Percentiles rank a stretch among this genome's conserved stretches.
These are phyloP conservation scores for Xyrauchen texanus DNA, from an alignment of 2,113 vertebrate species.

Conservation along the genomic window DNA sequence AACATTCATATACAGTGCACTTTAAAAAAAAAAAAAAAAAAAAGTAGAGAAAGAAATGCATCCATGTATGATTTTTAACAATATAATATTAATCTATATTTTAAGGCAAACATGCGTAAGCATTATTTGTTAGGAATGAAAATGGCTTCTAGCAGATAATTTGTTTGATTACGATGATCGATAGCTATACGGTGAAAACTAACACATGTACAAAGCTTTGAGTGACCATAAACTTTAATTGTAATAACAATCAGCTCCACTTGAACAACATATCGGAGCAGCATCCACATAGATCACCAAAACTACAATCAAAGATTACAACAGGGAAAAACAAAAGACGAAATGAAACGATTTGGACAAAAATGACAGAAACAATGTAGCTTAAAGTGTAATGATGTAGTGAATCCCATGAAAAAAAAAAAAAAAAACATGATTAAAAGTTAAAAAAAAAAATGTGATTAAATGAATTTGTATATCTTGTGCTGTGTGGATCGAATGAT, in stretches of 20 bases:
- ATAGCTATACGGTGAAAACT: conserved; percentile 71
- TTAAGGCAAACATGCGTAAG: conserved; percentile 90
- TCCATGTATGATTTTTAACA: conserved; percentile 77
- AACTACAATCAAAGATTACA: conserved; percentile 75
- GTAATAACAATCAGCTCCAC: conserved; percentile 67
- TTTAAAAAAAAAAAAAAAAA: conserved; percentile 60
- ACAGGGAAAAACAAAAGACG: conserved; percentile 65
- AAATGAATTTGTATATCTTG: conserved; percentile 68
- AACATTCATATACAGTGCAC: conserved; percentile 64
- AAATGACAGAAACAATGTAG: neutral
- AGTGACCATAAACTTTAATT: conserved; percentile 73
- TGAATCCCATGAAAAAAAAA: conserved; percentile 70
- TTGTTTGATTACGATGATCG: conserved; percentile 69
- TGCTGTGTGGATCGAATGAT: conserved; percentile 58
- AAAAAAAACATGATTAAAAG: conserved; percentile 69
- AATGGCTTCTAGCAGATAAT: conserved; percentile 52
- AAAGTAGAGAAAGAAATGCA: conserved; percentile 61
- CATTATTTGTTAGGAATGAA: conserved; percentile 78
- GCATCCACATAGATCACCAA: conserved; percentile 70
- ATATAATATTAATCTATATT: conserved; percentile 80
- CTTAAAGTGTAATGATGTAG: conserved; percentile 55
- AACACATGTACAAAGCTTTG: conserved; percentile 76
- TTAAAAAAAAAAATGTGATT: conserved; percentile 62
- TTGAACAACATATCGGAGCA: conserved; percentile 73
- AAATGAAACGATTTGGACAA: conserved; percentile 61